These are phyloP conservation scores for Chaetops frenatus DNA, from an alignment of 2,113 vertebrate species.

Conservation along the genomic window DNA sequence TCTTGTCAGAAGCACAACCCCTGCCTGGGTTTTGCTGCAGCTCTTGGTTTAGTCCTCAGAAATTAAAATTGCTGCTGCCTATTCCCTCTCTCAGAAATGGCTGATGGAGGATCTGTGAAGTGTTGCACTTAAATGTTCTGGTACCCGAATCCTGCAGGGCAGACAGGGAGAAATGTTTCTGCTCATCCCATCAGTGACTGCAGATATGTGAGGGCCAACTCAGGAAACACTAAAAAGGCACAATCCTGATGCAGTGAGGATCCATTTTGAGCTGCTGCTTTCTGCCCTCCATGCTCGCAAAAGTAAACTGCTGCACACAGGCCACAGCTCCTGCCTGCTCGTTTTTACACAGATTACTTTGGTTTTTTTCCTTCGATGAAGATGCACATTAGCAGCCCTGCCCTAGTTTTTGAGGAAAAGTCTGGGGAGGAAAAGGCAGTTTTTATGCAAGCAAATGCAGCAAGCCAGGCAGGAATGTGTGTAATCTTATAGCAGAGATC, in stretches of 20 bases:
- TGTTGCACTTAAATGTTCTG: neutral
- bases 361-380: neutral
- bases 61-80: neutral
- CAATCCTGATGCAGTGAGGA: neutral
- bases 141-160: neutral
- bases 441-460: constrained; percentile 36
- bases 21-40: neutral
- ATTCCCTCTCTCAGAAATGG: neutral
- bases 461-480: constrained; percentile 17
- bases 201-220: neutral
- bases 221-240: neutral
- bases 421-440: constrained; percentile 19
- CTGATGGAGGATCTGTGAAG: neutral
- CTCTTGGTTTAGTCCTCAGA: neutral
- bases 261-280: constrained; percentile 6
- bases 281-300: neutral
- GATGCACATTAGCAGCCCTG: constrained; percentile 13
- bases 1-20: neutral
- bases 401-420: constrained; percentile 41
- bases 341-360: neutral
- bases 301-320: neutral
- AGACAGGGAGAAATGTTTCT: neutral
- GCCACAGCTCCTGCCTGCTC: neutral
- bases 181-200: neutral
- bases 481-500: constrained; percentile 18